A percentile compares a stretch with the other conserved stretches of the same genome.
Evolutionary conservation across 2,113 vertebrate genomes (phyloP).

Genomic region (Cheilinus undulatus): DNA sequence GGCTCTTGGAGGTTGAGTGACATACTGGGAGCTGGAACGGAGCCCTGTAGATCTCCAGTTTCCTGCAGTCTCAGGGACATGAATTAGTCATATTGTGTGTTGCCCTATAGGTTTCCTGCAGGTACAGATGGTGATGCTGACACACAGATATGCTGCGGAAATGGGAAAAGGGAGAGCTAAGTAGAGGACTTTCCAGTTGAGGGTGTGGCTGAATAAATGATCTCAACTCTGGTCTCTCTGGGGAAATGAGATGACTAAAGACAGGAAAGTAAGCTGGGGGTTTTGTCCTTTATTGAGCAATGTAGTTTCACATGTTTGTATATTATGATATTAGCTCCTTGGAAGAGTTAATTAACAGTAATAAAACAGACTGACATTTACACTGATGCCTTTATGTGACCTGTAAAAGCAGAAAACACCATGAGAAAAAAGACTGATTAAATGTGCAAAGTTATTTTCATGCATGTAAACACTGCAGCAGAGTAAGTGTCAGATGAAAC

Average conservation of each 20-base stretch:
- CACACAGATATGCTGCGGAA: conserved; percentile 5
- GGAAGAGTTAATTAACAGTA: neutral
- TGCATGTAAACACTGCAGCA: too few relatives aligned
- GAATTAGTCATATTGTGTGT: conserved; percentile 70
- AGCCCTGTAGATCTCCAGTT: conserved; percentile 54
- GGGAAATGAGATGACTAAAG: neutral
- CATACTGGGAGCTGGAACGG: conserved; percentile 33
- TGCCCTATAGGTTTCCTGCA: conserved; percentile 54
- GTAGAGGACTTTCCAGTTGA: conserved; percentile 17
- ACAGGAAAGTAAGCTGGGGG: neutral
- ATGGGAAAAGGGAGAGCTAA: conserved; percentile 8
- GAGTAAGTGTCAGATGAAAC: too few relatives aligned
- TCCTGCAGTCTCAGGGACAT: conserved; percentile 55
- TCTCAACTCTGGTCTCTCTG: neutral
- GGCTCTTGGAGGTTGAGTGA: conserved; percentile 22
- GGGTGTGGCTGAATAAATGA: conserved; percentile 4
- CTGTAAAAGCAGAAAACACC: too few relatives aligned
- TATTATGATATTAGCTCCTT: neutral
- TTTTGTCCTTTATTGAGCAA: neutral
- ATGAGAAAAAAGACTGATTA: too few relatives aligned
- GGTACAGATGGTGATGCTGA: conserved; percentile 18
- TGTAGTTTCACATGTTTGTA: too few relatives aligned
- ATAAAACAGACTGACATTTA: too few relatives aligned
- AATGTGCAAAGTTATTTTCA: too few relatives aligned
- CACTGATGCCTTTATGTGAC: too few relatives aligned